Evolutionary conservation across 2,888 invertebrate species (phyloP).

Genomic region (Chirona hameri): DNA sequence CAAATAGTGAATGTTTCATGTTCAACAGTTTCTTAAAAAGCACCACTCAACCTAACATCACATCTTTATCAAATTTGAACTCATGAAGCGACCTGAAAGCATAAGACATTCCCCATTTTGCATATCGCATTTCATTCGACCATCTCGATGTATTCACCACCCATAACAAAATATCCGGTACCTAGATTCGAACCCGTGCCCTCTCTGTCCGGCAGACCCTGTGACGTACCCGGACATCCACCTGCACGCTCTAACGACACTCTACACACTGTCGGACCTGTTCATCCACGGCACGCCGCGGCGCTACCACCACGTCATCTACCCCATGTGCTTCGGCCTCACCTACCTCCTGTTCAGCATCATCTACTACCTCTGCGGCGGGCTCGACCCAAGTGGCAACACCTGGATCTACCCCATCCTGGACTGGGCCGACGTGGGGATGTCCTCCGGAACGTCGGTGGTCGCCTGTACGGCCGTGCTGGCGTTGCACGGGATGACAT

Average conservation of each 20-base stretch:
- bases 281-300: slow-evolving; percentile 37
- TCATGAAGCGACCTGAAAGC: no score
- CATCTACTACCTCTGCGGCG: slow-evolving; percentile 38
- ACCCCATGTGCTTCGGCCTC: slow-evolving; percentile 33
- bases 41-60: no score
- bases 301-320: slow-evolving; percentile 37
- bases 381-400: slow-evolving; percentile 35
- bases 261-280: slow-evolving; percentile 37
- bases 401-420: slow-evolving; percentile 36
- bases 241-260: slow-evolving; percentile 37
- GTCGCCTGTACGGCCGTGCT: slow-evolving; percentile 23
- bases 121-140: no score
- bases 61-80: no score
- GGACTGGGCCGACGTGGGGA: slow-evolving; percentile 37
- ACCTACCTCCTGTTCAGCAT: slow-evolving; percentile 36
- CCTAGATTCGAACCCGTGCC: no score
- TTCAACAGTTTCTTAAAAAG: no score
- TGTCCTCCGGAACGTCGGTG: slow-evolving; percentile 32
- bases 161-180: no score
- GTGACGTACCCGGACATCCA: slow-evolving; percentile 31
- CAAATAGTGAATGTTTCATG: no score
- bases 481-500: slow-evolving; percentile 33
- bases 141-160: no score
- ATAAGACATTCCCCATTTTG: no score
- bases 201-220: not conserved